Percentiles rank a stretch among this genome's conserved stretches.
Conservation (phyloP, 2,888 invertebrate genomes). For the Chesias legatella region DNA sequence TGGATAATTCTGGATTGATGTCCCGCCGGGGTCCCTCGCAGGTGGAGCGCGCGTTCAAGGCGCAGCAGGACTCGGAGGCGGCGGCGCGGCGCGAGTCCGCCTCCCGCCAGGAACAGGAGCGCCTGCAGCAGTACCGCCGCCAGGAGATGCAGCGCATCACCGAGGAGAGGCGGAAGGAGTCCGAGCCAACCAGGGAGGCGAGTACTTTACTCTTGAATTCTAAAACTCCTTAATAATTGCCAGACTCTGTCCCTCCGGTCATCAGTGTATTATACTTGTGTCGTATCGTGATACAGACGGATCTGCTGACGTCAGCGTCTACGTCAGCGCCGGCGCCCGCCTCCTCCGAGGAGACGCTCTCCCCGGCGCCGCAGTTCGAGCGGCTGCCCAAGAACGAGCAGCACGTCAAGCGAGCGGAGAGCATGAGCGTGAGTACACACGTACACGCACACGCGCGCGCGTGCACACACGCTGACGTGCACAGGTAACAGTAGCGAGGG, state of each 20-base stretch:
- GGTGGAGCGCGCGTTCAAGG: slow-evolving; percentile 92
- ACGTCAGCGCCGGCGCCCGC: slow-evolving; percentile 24
- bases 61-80: slow-evolving; percentile 89
- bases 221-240: too few species aligned
- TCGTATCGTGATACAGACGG: slow-evolving; percentile 8
- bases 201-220: too few species aligned
- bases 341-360: slow-evolving; percentile 50
- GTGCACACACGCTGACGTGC: too few species aligned
- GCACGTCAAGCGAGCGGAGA: slow-evolving; percentile 91
- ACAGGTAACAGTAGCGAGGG: too few species aligned
- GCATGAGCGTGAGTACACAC: slow-evolving; percentile 86
- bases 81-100: slow-evolving; percentile 88
- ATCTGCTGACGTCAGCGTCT: slow-evolving; percentile 4
- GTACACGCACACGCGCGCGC: background rate
- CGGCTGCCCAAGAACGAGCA: slow-evolving; percentile 81
- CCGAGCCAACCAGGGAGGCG: slow-evolving; percentile 43
- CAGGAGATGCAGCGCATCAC: slow-evolving; percentile 95
- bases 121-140: slow-evolving; percentile 90
- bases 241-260: background rate
- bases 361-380: slow-evolving; percentile 80
- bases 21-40: slow-evolving; percentile 35
- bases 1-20: too few species aligned
- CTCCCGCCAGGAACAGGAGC: slow-evolving; percentile 89
- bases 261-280: background rate
- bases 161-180: slow-evolving; percentile 88